These are phyloP conservation scores for Bradypodion ventrale DNA, from an alignment of 2,797 vertebrate species.

Conservation along the genomic window DNA sequence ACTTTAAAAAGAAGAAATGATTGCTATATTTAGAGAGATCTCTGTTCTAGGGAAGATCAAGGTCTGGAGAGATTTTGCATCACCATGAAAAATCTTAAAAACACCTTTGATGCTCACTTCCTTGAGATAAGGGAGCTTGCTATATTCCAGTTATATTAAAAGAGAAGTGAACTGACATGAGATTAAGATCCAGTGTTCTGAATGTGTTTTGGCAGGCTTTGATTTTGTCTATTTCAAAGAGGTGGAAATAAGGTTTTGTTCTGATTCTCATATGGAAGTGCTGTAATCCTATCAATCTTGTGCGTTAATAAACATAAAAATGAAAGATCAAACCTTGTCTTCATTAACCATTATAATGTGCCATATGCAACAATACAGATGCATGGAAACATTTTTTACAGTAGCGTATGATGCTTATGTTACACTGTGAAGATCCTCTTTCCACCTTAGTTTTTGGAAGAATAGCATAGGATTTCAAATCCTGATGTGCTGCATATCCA, in stretches of 20 bases:
- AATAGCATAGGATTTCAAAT: neutral
- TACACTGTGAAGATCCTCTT: neutral
- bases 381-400: neutral
- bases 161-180: slow-evolving; percentile 5
- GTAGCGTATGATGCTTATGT: neutral
- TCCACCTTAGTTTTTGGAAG: neutral
- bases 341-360: slow-evolving; percentile 7
- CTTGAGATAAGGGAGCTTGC: slow-evolving; percentile 16
- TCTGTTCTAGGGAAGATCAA: slow-evolving; percentile 47
- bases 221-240: neutral
- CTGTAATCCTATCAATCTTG: neutral
- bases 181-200: slow-evolving; percentile 26
- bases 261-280: neutral
- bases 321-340: neutral
- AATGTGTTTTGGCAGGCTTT: no score
- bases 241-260: neutral
- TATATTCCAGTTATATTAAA: slow-evolving; percentile 43
- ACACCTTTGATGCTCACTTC: slow-evolving; percentile 32
- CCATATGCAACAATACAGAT: accelerated
- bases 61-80: slow-evolving; percentile 47
- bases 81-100: slow-evolving; percentile 35
- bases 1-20: slow-evolving; percentile 39
- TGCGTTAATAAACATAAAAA: neutral
- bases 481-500: neutral
- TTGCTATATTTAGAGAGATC: slow-evolving; percentile 45